Evolutionary conservation across 2,797 vertebrate genomes (phyloP).

Genomic region (Cossypha heuglini): DNA sequence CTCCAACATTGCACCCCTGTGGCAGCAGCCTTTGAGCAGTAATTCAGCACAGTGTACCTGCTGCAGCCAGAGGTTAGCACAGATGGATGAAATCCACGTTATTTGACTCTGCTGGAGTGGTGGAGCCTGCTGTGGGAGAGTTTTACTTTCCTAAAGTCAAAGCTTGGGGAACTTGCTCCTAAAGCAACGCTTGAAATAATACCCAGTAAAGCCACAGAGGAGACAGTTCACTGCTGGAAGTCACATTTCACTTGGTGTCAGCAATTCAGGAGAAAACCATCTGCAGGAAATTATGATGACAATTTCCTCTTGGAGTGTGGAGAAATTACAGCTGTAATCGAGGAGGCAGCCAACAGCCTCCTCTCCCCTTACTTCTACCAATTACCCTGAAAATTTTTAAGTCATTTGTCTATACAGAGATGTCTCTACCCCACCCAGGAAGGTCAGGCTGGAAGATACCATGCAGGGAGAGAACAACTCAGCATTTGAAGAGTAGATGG

Average conservation of each 20-base stretch:
- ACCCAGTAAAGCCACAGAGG: not conserved
- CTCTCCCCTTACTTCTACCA: not conserved
- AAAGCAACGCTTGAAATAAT: not conserved
- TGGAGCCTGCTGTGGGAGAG: not conserved
- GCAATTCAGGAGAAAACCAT: constrained; percentile 5
- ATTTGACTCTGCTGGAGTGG: not conserved
- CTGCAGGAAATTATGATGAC: constrained; percentile 32
- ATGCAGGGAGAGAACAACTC: not conserved
- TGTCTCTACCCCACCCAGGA: not conserved
- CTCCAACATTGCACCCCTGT: rapidly evolving
- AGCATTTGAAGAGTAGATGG: rapidly evolving
- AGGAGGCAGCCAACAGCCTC: not conserved
- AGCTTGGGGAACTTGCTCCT: not conserved
- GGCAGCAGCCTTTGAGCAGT: not conserved
- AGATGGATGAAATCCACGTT: not conserved
- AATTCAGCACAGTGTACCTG: not conserved
- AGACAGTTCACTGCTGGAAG: not conserved
- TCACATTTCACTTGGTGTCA: not conserved
- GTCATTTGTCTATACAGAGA: rapidly evolving
- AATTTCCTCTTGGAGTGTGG: not conserved
- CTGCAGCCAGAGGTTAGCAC: not conserved
- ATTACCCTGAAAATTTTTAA: not conserved
- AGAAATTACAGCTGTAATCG: not conserved
- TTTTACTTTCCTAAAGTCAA: not conserved
- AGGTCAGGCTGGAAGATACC: not conserved